Base-by-base conservation (phyloP, 1,140 invertebrate species). In the Carposina sasakii region DNA sequence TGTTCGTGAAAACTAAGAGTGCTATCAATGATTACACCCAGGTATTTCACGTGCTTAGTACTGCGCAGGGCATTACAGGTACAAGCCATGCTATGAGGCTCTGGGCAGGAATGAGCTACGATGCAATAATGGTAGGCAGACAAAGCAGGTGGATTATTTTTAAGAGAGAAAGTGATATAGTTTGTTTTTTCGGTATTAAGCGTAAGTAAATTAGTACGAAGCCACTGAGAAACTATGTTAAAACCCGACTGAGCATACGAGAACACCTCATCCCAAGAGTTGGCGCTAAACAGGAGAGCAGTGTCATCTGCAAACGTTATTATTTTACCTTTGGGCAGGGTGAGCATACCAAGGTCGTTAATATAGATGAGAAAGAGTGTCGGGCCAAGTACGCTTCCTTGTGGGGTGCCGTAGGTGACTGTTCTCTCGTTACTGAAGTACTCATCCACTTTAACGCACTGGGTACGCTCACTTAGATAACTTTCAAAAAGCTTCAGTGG, bases 281-380 rank as follows among this genome's bases (percentile, higher is more conserved):
- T 13, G 6, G 16, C 30, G 2, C 13, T 33, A 9, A 47, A 17
- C 3, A 34, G 10, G 10, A 47, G 9, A 2, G 21, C 44, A 2
- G 44, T 47, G 12, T 47, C 44, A 47, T 47, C 44, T 1, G 44
- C 44, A 16, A 22, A 47, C 1, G 44, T 12, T 22, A 36, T 10
- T 3, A 33, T 36, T 23, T 12, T 23, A 12, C 9, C 19, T 3
- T 37, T 17, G 1, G 3, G 2, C 17, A 47, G 24, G 5, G 12
- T 13, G 1, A 34, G 19, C 19, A 19, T 2, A n/a, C 44, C 15
- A 10, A 47, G 31, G 1, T 33, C 31, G 19, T 47, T 36, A 15
- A 36, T 22, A 23, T 47, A 47, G 2, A 47, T 13, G 2, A 36
- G 15, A 36, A 47, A 47, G 2, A 47, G 20, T 19, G 44, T 47